A percentile compares a stretch with the other conserved stretches of the same genome.
These are phyloP conservation scores for Scaeva pyrastri DNA, from an alignment of 2,888 invertebrate species.

Conservation along the genomic window DNA sequence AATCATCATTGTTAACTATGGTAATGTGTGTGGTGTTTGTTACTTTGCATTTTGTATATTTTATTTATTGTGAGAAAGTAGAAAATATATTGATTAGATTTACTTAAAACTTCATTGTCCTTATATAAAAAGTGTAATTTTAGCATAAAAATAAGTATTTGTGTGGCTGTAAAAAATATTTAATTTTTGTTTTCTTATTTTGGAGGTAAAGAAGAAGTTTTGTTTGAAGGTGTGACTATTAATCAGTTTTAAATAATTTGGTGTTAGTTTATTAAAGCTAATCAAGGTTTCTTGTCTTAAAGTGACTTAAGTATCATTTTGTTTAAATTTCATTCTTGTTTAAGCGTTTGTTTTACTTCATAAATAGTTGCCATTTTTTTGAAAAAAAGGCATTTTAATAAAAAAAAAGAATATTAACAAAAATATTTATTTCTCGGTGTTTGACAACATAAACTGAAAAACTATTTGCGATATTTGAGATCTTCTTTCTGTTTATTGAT, in stretches of 20 bases:
- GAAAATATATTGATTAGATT: slow-evolving; percentile 31
- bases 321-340: not conserved
- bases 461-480: too few species aligned
- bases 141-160: slow-evolving; percentile 4
- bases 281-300: slow-evolving; percentile 30
- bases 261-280: slow-evolving; percentile 64
- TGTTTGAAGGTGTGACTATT: slow-evolving; percentile 24
- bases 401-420: too few species aligned
- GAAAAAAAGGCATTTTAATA: too few species aligned
- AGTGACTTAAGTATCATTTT: slow-evolving; percentile 1
- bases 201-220: slow-evolving; percentile 43
- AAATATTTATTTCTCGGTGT: too few species aligned
- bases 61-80: slow-evolving; percentile 55
- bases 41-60: slow-evolving; percentile 12
- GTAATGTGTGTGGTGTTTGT: slow-evolving; percentile 43
- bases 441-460: too few species aligned
- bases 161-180: slow-evolving; percentile 40
- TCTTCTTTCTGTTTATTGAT: too few species aligned
- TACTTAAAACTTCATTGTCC: not conserved
- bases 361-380: too few species aligned
- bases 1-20: slow-evolving; percentile 69
- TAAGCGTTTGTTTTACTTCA: slow-evolving; percentile 29
- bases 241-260: slow-evolving; percentile 24
- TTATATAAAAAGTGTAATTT: slow-evolving; percentile 15
- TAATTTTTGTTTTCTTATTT: slow-evolving; percentile 9